Conservation (phyloP, 2,113 vertebrate genomes). For the Pleuronectes platessa region DNA sequence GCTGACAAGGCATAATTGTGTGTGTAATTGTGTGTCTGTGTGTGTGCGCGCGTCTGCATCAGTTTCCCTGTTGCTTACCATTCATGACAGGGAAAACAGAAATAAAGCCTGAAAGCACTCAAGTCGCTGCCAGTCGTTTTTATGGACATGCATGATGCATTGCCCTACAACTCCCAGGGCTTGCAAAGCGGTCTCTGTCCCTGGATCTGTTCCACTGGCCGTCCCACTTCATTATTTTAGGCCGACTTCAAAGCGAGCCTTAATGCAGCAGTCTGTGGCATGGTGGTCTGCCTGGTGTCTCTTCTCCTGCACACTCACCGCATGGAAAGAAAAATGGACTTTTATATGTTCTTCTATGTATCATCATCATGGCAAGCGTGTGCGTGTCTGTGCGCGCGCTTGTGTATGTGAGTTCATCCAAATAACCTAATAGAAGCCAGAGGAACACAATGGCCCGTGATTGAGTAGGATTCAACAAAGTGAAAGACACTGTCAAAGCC, state of each 20-base stretch:
- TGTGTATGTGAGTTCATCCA: conserved; percentile 30
- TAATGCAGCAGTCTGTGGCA: conserved; percentile 54
- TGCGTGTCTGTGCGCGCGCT: conserved; percentile 36
- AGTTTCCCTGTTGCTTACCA: conserved; percentile 41
- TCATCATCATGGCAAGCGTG: conserved; percentile 42
- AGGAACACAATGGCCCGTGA: conserved; percentile 50
- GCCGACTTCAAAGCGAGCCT: conserved; percentile 62
- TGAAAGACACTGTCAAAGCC: conserved; percentile 55
- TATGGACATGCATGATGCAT: conserved; percentile 51
- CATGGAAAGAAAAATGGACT: conserved; percentile 60
- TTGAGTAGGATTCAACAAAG: conserved; percentile 60
- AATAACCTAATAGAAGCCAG: conserved; percentile 70
- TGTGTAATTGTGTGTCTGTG: conserved; percentile 21
- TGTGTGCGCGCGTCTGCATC: conserved; percentile 34
- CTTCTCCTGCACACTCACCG: conserved; percentile 33
- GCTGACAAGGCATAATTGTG: conserved; percentile 75
- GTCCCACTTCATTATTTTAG: conserved; percentile 70
- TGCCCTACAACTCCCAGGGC: conserved; percentile 31
- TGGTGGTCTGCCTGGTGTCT: conserved; percentile 64
- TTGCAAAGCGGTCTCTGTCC: conserved; percentile 27
- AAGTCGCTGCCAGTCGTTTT: conserved; percentile 38
- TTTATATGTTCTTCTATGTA: conserved; percentile 42
- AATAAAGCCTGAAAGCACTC: conserved; percentile 39
- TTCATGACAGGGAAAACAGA: conserved; percentile 48
- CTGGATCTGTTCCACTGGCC: conserved; percentile 38